phyloP scores from a whole-genome alignment of 1,140 invertebrate genomes.

The Saccostrea glomerata region DNA sequence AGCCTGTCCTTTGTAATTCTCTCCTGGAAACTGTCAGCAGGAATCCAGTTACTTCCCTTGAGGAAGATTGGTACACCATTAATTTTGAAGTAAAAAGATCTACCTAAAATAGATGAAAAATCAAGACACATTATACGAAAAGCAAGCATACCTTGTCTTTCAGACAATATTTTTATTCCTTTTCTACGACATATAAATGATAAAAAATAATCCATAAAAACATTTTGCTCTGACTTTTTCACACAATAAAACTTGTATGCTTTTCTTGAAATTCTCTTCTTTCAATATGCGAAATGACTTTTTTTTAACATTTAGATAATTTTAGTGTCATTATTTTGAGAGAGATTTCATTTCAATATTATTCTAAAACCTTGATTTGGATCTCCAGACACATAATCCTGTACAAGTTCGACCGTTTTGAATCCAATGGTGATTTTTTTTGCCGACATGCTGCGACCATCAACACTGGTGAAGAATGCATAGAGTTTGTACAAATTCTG shows the following conservation, averaged over 20 bases:
- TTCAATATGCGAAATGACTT: no score
- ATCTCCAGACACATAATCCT: constrained; percentile 75
- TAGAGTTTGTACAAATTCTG: constrained; percentile 88
- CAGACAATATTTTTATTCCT: no score
- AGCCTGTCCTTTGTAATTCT: constrained; percentile 80
- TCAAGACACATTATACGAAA: no score
- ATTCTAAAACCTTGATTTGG: constrained; percentile 52
- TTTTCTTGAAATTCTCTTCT: no score
- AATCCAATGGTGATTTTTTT: constrained; percentile 88
- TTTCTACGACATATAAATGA: no score
- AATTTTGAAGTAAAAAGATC: constrained; percentile 93
- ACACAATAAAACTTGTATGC: no score
- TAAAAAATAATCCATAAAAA: no score
- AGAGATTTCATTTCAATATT: background rate
- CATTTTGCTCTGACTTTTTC: no score
- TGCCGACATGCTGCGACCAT: constrained; percentile 71
- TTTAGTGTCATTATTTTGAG: no score
- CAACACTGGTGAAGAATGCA: constrained; percentile 78
- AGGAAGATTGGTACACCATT: constrained; percentile 94
- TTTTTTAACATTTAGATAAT: no score
- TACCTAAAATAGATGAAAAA: constrained; percentile 80
- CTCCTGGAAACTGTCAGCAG: constrained; percentile 92
- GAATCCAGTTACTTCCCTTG: constrained; percentile 97
- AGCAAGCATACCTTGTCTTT: no score
- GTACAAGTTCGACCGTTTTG: constrained; percentile 87